Evolutionary conservation across 2,113 vertebrate genomes (phyloP).

Genomic region (Megaceryle maxima): DNA sequence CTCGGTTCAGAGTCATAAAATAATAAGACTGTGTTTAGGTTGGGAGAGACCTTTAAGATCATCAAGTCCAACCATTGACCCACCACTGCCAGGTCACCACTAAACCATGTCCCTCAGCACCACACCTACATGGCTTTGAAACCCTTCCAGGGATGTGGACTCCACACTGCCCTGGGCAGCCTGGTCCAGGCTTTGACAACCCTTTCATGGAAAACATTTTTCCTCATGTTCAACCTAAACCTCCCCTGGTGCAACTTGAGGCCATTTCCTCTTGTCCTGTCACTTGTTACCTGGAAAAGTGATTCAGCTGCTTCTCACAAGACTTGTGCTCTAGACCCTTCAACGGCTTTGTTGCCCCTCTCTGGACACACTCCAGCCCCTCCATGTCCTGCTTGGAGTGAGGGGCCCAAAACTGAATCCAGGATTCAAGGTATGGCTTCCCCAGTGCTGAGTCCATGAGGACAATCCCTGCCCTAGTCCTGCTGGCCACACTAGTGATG

Average conservation of each 20-base stretch:
- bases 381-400: not conserved
- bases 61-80: not conserved
- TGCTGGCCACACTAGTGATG: not conserved
- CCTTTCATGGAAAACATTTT: not conserved
- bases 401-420: not conserved
- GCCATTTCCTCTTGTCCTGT: not conserved
- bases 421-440: not conserved
- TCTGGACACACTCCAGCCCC: not conserved
- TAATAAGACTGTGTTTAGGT: not conserved
- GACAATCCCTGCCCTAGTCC: too few species aligned
- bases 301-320: not conserved
- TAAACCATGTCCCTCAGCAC: not conserved
- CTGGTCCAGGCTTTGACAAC: not conserved
- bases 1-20: not conserved
- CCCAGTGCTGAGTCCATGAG: not conserved
- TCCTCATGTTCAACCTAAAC: not conserved
- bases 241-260: not conserved
- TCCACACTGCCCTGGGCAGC: not conserved
- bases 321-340: not conserved
- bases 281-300: not conserved
- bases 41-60: not conserved
- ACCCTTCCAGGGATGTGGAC: not conserved
- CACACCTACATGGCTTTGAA: not conserved
- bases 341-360: not conserved
- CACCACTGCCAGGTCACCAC: not conserved